These are phyloP conservation scores for Horisme vitalbata DNA, from an alignment of 2,888 invertebrate genomes.

Conservation along the genomic window DNA sequence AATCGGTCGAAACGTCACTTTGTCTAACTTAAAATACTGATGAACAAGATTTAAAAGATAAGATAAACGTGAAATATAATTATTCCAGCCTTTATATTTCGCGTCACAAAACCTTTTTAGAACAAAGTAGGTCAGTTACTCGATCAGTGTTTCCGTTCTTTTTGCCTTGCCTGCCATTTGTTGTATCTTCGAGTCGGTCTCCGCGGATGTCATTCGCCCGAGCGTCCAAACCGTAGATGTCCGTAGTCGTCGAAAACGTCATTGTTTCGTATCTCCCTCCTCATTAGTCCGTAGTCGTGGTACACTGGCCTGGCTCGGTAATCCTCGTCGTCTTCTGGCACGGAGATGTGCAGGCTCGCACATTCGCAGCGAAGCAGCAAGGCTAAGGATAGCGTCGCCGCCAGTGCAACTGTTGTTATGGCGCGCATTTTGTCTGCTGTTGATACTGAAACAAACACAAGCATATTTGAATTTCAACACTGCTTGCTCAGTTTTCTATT, in stretches of 20 bases:
- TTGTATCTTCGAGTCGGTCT: slow-evolving; percentile 13
- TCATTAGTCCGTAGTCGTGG: slow-evolving; percentile 84
- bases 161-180: slow-evolving; percentile 35
- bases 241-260: slow-evolving; percentile 90
- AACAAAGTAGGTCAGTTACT: background rate
- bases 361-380: slow-evolving; percentile 56
- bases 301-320: slow-evolving; percentile 58
- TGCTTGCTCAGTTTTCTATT: no score
- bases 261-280: slow-evolving; percentile 70
- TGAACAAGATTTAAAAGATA: no score
- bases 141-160: slow-evolving; percentile 15
- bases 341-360: slow-evolving; percentile 47
- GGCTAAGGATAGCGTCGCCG: slow-evolving; percentile 47
- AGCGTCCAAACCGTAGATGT: slow-evolving; percentile 88
- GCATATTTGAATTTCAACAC: no score
- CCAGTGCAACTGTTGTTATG: slow-evolving; percentile 50
- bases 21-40: no score
- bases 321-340: slow-evolving; percentile 68
- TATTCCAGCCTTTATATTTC: slow-evolving; percentile 63
- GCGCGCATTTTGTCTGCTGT: slow-evolving; percentile 53
- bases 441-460: slow-evolving; percentile 17
- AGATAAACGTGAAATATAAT: slow-evolving; percentile 53
- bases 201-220: slow-evolving; percentile 49
- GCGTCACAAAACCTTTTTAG: slow-evolving; percentile 33
- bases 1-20: no score